These are phyloP conservation scores for Lepus timidus DNA, from an alignment of 2,113 vertebrate species.

Conservation along the genomic window DNA sequence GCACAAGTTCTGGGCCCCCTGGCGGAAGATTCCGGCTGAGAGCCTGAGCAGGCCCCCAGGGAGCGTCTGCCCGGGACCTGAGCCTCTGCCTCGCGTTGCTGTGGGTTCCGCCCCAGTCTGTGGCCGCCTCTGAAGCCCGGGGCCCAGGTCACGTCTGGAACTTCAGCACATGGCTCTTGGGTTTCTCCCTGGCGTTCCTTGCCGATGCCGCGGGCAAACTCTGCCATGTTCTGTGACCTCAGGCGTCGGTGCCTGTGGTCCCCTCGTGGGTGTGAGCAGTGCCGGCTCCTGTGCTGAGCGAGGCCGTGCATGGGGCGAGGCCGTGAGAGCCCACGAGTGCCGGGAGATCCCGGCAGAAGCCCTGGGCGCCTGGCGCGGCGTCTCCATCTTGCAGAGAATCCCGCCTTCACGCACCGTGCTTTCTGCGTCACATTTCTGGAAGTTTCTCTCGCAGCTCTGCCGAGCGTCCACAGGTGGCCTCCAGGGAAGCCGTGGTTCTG, in stretches of 20 bases:
- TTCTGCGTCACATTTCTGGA: slow-evolving; percentile 24
- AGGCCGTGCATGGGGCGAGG: too few species aligned
- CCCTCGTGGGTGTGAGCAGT: too few species aligned
- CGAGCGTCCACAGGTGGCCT: rapidly evolving
- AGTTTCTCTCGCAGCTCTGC: neutral
- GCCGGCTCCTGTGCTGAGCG: too few species aligned
- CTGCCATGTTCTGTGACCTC: too few species aligned
- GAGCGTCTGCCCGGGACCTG: too few species aligned
- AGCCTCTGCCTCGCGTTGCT: neutral
- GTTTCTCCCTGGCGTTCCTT: neutral
- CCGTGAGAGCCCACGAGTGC: neutral
- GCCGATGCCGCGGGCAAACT: neutral
- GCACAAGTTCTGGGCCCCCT: neutral
- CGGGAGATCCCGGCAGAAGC: neutral
- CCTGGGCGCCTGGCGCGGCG: neutral
- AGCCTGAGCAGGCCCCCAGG: rapidly evolving
- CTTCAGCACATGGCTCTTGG: neutral
- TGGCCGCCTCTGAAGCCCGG: neutral
- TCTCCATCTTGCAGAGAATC: slow-evolving; percentile 35
- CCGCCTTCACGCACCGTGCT: slow-evolving; percentile 8
- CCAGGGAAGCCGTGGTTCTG: neutral
- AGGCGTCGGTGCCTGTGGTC: too few species aligned
- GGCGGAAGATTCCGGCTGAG: neutral
- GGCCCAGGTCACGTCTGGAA: neutral
- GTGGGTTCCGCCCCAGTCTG: neutral